phyloP scores from a whole-genome alignment of 2,888 invertebrate genomes.

The Epistrophella euchroma region DNA sequence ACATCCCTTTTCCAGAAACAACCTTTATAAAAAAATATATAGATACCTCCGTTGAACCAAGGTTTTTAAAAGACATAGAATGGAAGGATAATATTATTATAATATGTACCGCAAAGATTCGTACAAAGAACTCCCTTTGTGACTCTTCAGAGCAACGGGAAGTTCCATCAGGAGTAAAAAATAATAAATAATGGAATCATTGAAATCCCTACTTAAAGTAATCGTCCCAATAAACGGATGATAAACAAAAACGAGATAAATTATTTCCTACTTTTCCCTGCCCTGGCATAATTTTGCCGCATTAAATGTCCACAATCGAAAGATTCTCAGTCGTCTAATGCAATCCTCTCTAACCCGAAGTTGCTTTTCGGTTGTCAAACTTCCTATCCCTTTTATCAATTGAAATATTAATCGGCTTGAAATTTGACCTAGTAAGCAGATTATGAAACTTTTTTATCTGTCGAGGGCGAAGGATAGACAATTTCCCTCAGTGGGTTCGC shows the following conservation, averaged over 20 bases:
- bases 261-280: constrained; percentile 51
- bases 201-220: constrained; percentile 35
- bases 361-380: background rate
- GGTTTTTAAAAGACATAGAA: background rate
- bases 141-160: constrained; percentile 10
- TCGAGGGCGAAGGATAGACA: background rate
- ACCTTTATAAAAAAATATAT: background rate
- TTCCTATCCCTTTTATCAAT: constrained; percentile 36
- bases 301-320: constrained; percentile 56
- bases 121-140: background rate
- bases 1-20: background rate
- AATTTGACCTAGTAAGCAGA: constrained; percentile 71
- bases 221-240: constrained; percentile 55
- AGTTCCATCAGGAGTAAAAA: background rate
- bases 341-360: background rate
- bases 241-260: constrained; percentile 64
- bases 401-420: constrained; percentile 67
- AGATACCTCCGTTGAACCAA: background rate
- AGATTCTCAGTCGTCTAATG: background rate
- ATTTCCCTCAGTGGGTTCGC: background rate
- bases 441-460: constrained; percentile 51
- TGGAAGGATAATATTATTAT: background rate
- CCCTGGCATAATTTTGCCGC: constrained; percentile 55
- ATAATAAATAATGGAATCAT: background rate
- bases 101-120: constrained; percentile 11